phyloP scores from a whole-genome alignment of 1,140 invertebrate genomes.

The Drosophila truncata region DNA sequence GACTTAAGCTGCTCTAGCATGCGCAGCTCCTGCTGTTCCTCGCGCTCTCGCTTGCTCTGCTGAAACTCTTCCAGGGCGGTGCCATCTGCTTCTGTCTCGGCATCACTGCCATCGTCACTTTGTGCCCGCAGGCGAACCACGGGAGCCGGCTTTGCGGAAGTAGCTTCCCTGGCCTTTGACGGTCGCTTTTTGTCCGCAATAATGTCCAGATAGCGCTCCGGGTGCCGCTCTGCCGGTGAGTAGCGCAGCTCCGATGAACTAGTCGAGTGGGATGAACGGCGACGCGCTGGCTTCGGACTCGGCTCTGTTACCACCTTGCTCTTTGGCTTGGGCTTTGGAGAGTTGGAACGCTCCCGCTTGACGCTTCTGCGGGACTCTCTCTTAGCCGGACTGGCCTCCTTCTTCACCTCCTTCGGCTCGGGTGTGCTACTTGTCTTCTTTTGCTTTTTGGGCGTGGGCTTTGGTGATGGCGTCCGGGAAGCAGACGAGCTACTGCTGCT shows the following conservation, averaged over 20 bases:
- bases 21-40: slow-evolving; percentile 86
- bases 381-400: slow-evolving; percentile 46
- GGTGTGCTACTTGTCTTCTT: slow-evolving; percentile 53
- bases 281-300: slow-evolving; percentile 47
- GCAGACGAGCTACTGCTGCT: slow-evolving; percentile 42
- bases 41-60: slow-evolving; percentile 83
- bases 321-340: slow-evolving; percentile 53
- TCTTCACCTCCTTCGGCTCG: slow-evolving; percentile 33
- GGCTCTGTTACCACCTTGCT: slow-evolving; percentile 44
- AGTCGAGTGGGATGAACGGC: slow-evolving; percentile 51
- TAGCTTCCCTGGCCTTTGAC: slow-evolving; percentile 30
- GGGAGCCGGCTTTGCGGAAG: slow-evolving; percentile 80
- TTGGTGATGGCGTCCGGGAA: slow-evolving; percentile 50
- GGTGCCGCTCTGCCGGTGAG: slow-evolving; percentile 88
- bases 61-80: slow-evolving; percentile 79
- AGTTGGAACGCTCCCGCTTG: slow-evolving; percentile 49
- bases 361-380: slow-evolving; percentile 27
- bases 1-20: slow-evolving; percentile 88
- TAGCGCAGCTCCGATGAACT: slow-evolving; percentile 87
- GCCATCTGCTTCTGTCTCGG: slow-evolving; percentile 59
- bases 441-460: slow-evolving; percentile 55
- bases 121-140: slow-evolving; percentile 89
- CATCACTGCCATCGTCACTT: slow-evolving; percentile 87
- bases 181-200: slow-evolving; percentile 83
- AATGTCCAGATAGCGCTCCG: slow-evolving; percentile 88